Evolutionary conservation across 1,140 invertebrate genomes (phyloP).

Genomic region (Sarcophaga peregrina): DNA sequence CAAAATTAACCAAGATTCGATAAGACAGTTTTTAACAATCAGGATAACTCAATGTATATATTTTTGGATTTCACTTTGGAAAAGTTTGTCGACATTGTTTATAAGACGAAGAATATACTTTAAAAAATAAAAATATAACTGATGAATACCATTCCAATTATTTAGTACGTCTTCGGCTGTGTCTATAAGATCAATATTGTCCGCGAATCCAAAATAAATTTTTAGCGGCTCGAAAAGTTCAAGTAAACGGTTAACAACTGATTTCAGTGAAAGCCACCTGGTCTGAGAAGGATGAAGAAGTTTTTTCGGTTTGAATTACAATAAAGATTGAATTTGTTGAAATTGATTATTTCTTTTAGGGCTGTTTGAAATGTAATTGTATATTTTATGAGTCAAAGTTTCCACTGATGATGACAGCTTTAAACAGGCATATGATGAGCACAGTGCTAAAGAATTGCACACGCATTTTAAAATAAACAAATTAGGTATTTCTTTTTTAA

Average conservation of each 20-base stretch:
- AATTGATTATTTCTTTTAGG: not conserved
- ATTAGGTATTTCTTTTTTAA: conserved; percentile 34
- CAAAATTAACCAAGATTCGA: too few species aligned
- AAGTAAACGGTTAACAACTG: not conserved
- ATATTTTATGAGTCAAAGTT: not conserved
- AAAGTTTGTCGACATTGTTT: too few species aligned
- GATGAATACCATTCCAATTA: too few species aligned
- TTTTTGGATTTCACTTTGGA: too few species aligned
- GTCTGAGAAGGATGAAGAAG: conserved; percentile 15
- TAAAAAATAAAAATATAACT: too few species aligned
- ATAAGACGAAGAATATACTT: too few species aligned
- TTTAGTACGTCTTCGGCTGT: too few species aligned
- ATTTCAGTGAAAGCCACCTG: conserved; percentile 22
- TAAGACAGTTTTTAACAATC: too few species aligned
- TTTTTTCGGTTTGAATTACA: conserved; percentile 4
- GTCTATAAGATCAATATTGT: not conserved
- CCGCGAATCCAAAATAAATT: conserved; percentile 1
- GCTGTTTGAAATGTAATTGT: conserved; percentile 2
- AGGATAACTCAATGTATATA: too few species aligned
- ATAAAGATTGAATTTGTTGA: not conserved
- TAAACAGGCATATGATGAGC: conserved; percentile 20
- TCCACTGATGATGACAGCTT: not conserved
- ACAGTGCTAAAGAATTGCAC: not conserved
- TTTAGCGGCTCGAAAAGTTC: not conserved
- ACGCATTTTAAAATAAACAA: conserved; percentile 24